phyloP scores from a whole-genome alignment of 2,113 vertebrate species.

The Plecturocebus donacophilus region DNA sequence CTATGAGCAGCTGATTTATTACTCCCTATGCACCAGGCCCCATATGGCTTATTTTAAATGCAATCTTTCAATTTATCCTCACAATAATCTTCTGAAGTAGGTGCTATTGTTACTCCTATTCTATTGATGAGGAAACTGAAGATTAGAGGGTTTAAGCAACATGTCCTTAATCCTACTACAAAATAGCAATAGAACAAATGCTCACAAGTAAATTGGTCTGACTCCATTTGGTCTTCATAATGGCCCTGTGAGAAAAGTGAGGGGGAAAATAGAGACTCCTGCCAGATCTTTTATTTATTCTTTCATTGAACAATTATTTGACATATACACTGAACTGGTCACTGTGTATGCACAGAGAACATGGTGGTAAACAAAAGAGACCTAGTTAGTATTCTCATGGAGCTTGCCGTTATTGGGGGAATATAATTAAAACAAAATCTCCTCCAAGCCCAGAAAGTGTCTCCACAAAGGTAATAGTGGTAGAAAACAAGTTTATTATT shows the following conservation, averaged over 20 bases:
- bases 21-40: neutral
- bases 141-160: neutral
- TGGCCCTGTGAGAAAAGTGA: neutral
- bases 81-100: neutral
- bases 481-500: neutral
- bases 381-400: neutral
- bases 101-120: neutral
- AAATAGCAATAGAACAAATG: neutral
- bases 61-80: neutral
- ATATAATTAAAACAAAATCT: neutral
- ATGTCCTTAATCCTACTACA: neutral
- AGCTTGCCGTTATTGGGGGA: neutral
- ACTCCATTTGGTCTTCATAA: neutral
- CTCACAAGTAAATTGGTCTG: neutral
- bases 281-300: neutral
- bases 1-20: neutral
- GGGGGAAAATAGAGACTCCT: neutral
- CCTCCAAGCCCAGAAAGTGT: neutral
- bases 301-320: slow-evolving; percentile 23
- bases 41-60: neutral
- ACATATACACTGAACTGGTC: neutral
- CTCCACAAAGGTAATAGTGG: neutral
- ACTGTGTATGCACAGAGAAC: neutral
- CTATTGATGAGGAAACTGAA: neutral
- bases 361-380: neutral